These are phyloP conservation scores for Gallinago undulata DNA, from an alignment of 2,113 vertebrate genomes.

Conservation along the genomic window DNA sequence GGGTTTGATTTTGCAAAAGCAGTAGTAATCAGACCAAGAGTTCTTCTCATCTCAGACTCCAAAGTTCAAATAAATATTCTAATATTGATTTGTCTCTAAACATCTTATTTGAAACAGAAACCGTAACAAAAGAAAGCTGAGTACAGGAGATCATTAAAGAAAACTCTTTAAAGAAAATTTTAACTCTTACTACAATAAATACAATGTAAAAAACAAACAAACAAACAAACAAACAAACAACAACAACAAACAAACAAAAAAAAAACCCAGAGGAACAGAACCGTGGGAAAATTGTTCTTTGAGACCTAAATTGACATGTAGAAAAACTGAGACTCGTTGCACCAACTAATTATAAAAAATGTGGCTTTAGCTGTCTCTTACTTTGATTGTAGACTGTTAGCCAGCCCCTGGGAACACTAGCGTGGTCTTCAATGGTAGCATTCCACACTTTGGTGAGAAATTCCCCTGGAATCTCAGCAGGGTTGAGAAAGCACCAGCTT, in stretches of 20 bases:
- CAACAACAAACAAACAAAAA: neutral
- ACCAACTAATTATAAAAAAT: neutral
- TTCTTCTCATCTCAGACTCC: neutral
- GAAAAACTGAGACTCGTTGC: neutral
- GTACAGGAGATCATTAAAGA: neutral
- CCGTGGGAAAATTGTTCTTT: neutral
- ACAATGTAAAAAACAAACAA: neutral
- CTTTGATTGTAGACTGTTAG: neutral
- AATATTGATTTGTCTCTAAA: neutral
- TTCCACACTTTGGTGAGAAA: neutral
- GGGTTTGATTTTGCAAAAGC: neutral
- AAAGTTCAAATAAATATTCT: neutral
- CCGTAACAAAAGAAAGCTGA: neutral
- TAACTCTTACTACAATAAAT: neutral
- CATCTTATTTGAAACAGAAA: neutral
- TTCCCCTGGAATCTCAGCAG: neutral
- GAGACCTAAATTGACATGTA: neutral
- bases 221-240: neutral
- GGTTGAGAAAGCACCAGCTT: neutral
- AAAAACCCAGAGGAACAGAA: neutral
- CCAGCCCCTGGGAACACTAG: fast-evolving
- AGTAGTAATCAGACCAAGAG: neutral
- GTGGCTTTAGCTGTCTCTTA: neutral
- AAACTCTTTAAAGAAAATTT: neutral
- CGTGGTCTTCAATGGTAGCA: neutral